Conservation (phyloP, 2,888 invertebrate genomes). For the Dasypogon diadema region DNA sequence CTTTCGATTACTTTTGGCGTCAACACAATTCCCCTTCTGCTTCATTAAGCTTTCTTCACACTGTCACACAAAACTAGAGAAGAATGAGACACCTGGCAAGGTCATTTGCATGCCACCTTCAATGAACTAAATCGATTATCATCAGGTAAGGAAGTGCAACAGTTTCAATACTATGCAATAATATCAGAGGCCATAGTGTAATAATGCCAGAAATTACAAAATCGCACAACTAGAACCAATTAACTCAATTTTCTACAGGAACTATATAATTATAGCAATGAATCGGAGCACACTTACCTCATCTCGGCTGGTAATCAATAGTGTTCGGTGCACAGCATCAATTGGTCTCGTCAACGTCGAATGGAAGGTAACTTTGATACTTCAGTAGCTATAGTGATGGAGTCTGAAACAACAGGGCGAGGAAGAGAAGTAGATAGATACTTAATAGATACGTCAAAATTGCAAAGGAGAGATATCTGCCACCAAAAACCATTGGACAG, state of each 20-base stretch:
- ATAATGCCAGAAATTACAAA: conserved; percentile 50
- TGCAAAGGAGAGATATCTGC: conserved; percentile 50
- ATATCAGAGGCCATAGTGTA: conserved; percentile 40
- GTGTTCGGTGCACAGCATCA: conserved; percentile 4
- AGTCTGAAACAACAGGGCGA: background rate
- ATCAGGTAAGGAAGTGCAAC: conserved; percentile 31
- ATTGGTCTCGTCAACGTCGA: conserved; percentile 35
- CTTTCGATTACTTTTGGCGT: background rate
- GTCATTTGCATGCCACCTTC: conserved; percentile 35
- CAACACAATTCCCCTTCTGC: background rate
- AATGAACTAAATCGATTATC: conserved; percentile 45
- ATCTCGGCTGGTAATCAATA: conserved; percentile 39
- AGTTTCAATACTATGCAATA: conserved; percentile 9
- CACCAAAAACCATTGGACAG: conserved; percentile 24
- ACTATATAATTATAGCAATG: conserved; percentile 39
- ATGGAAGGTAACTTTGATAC: background rate
- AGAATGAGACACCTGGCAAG: conserved; percentile 1
- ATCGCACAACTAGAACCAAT: conserved; percentile 51
- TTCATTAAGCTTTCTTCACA: conserved; percentile 30
- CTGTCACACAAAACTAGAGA: background rate
- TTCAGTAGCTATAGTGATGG: background rate
- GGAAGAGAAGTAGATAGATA: conserved; percentile 7
- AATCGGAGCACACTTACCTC: conserved; percentile 50
- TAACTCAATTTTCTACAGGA: conserved; percentile 50
- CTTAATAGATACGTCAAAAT: conserved; percentile 46